Evolutionary conservation across 2,797 vertebrate species (phyloP).

Genomic region (Mastacembelus armatus): DNA sequence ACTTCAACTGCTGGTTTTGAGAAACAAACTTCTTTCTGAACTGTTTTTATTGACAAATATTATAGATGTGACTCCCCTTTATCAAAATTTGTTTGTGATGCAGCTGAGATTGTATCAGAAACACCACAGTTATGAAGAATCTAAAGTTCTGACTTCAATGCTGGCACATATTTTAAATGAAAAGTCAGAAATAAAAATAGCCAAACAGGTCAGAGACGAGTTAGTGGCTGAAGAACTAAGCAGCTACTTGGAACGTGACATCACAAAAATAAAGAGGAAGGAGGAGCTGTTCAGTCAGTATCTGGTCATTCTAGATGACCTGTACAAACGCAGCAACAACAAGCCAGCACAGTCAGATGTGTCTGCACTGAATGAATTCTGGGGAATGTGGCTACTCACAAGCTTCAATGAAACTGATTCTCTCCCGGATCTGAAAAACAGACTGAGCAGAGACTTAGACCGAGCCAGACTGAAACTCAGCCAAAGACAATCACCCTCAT

Average conservation of each 20-base stretch:
- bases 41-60: not conserved
- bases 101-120: slow-evolving; percentile 6
- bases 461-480: slow-evolving; percentile 36
- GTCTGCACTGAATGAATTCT: slow-evolving; percentile 59
- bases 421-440: not conserved
- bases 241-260: not conserved
- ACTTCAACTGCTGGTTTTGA: not conserved
- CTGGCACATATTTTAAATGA: not conserved
- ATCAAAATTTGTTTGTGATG: not conserved
- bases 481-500: slow-evolving; percentile 50
- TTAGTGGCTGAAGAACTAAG: not conserved
- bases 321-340: slow-evolving; percentile 32
- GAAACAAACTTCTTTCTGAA: fast-evolving
- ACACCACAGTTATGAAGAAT: too few relatives aligned
- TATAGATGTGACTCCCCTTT: fast-evolving
- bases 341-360: slow-evolving; percentile 37
- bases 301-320: slow-evolving; percentile 1
- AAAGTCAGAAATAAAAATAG: not conserved
- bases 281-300: slow-evolving; percentile 52
- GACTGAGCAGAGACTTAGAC: slow-evolving; percentile 36
- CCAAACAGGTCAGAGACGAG: slow-evolving; percentile 35
- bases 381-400: slow-evolving; percentile 63
- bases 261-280: slow-evolving; percentile 40
- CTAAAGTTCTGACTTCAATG: not conserved
- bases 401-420: not conserved